Conservation (phyloP, 2,888 invertebrate species). For the Aproaerema taeniolella region DNA sequence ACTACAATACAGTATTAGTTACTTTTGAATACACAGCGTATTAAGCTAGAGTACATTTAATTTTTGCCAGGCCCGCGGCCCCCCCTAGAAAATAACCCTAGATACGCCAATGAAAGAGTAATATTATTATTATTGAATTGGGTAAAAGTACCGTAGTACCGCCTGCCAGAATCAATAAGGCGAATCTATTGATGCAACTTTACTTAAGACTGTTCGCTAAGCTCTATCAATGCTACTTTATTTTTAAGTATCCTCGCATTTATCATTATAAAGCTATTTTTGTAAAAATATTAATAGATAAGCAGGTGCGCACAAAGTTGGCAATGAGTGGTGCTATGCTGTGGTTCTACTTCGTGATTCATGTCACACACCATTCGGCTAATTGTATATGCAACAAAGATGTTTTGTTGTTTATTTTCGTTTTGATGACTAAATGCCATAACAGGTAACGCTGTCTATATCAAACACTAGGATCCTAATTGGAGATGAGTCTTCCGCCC, state of each 20-base stretch:
- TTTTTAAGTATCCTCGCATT: slow-evolving; percentile 9
- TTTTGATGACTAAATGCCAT: slow-evolving; percentile 31
- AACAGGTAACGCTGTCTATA: too few species aligned
- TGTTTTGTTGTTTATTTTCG: slow-evolving; percentile 42
- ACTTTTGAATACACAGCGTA: too few species aligned
- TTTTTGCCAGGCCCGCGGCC: too few species aligned
- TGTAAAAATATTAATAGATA: slow-evolving; percentile 70
- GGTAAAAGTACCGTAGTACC: too few species aligned
- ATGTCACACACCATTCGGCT: slow-evolving; percentile 48
- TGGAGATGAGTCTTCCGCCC: too few species aligned
- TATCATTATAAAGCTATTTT: slow-evolving; percentile 45
- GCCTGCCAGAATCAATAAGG: too few species aligned
- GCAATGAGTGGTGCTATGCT: slow-evolving; percentile 50
- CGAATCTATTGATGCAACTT: not conserved
- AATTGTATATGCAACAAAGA: slow-evolving; percentile 56
- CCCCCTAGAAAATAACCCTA: too few species aligned
- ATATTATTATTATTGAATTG: too few species aligned
- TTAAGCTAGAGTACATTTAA: too few species aligned
- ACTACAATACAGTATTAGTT: too few species aligned
- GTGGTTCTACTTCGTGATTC: slow-evolving; percentile 8
- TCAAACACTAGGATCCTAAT: too few species aligned
- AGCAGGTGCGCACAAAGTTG: slow-evolving; percentile 68
- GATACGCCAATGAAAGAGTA: too few species aligned
- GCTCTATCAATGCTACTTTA: slow-evolving; percentile 1
- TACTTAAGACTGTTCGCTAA: not conserved